phyloP scores from a whole-genome alignment of 2,797 vertebrate genomes.

The Crocodylus rhombifer region DNA sequence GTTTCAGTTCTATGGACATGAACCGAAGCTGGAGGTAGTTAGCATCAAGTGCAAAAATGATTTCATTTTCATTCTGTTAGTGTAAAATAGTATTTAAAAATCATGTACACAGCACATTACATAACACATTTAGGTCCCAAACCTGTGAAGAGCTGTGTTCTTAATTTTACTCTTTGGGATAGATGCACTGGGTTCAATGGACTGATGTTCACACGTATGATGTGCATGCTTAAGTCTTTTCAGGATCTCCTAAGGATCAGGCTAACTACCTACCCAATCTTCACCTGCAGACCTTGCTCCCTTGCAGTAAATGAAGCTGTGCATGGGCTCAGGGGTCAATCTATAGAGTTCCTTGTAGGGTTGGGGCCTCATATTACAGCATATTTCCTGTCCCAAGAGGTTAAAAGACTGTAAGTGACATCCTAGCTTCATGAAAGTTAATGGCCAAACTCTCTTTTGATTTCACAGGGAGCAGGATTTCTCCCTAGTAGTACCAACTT shows the following conservation, averaged over 20 bases:
- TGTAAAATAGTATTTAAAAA: neutral
- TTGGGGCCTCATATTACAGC: neutral
- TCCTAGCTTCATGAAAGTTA: neutral
- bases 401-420: neutral
- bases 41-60: conserved; percentile 30
- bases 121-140: neutral
- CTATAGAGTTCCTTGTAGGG: fast-evolving
- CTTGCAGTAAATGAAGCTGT: too few species aligned
- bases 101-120: fast-evolving
- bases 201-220: neutral
- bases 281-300: too few species aligned
- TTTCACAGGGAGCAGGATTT: neutral
- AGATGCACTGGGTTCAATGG: neutral
- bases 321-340: neutral
- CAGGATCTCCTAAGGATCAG: neutral
- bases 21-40: neutral
- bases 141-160: neutral
- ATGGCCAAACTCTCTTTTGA: neutral
- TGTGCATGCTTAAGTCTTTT: neutral
- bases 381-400: neutral
- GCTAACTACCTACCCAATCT: neutral
- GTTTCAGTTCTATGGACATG: conserved; percentile 20
- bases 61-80: conserved; percentile 22
- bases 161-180: neutral
- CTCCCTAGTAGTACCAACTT: neutral